phyloP scores from a whole-genome alignment of 2,888 invertebrate species.

The Pristionchus exspectatus region DNA sequence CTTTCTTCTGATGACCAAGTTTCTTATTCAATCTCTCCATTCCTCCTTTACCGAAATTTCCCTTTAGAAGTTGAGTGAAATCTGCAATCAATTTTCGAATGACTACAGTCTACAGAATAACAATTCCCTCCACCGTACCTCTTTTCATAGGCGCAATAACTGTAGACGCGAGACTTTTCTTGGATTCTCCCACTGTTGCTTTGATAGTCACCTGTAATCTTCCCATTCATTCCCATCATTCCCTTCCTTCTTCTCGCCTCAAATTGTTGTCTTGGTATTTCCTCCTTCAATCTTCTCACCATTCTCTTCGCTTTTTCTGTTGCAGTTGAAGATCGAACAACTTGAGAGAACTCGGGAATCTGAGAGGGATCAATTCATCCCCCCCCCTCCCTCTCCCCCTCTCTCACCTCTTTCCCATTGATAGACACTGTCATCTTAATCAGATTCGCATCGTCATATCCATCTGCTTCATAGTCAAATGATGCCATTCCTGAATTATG shows the following conservation, averaged over 20 bases:
- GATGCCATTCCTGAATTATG: conserved; percentile 87
- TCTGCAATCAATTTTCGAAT: conserved; percentile 59
- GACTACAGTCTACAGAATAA: neutral
- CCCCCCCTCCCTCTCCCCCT: neutral
- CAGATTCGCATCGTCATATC: conserved; percentile 87
- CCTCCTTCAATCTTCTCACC: conserved; percentile 71
- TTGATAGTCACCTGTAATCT: conserved; percentile 62
- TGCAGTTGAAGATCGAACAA: conserved; percentile 71
- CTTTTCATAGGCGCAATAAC: conserved; percentile 73
- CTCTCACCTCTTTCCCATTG: conserved; percentile 82
- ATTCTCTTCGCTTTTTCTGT: conserved; percentile 69
- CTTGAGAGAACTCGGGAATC: conserved; percentile 74
- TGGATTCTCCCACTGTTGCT: conserved; percentile 66
- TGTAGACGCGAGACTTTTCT: conserved; percentile 71
- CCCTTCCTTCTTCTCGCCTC: conserved; percentile 59
- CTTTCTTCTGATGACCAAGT: conserved; percentile 91
- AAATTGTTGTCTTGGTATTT: conserved; percentile 76
- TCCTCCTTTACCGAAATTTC: conserved; percentile 72
- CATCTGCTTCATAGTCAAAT: conserved; percentile 93
- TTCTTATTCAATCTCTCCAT: conserved; percentile 88
- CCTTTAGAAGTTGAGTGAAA: conserved; percentile 73
- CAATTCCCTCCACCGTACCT: conserved; percentile 8
- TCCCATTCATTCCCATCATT: neutral
- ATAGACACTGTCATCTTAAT: conserved; percentile 88
- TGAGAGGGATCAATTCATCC: neutral